phyloP scores from a whole-genome alignment of 2,888 invertebrate genomes.

The Adineta ricciae region DNA sequence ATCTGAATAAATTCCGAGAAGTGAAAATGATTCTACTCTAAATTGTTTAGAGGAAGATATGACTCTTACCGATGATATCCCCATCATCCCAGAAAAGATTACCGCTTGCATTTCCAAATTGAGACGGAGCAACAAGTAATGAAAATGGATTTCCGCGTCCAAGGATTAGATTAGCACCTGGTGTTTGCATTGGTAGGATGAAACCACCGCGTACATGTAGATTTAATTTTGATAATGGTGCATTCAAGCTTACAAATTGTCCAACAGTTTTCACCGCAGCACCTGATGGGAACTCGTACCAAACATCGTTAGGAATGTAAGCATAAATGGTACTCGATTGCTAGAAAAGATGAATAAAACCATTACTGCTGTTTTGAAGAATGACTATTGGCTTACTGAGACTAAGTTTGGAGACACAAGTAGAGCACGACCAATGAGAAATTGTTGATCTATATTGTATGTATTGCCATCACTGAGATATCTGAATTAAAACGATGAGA shows the following conservation, averaged over 20 bases:
- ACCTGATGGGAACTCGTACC: constrained; percentile 35
- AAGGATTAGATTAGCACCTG: constrained; percentile 23
- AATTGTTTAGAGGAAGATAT: too few species aligned
- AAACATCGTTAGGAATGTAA: constrained; percentile 40
- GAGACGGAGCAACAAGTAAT: constrained; percentile 59
- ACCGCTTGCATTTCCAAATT: constrained; percentile 55
- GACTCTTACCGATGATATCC: constrained; percentile 54
- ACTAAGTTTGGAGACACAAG: constrained; percentile 26
- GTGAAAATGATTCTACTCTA: neutral
- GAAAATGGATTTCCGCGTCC: constrained; percentile 54
- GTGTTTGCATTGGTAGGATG: constrained; percentile 39
- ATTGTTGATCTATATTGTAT: constrained; percentile 26
- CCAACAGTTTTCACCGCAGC: neutral
- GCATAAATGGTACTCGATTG: constrained; percentile 45
- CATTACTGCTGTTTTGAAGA: too few species aligned
- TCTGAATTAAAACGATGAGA: neutral
- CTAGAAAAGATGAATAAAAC: constrained; percentile 35
- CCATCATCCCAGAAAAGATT: constrained; percentile 74
- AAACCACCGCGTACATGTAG: constrained; percentile 43
- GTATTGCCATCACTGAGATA: constrained; percentile 22
- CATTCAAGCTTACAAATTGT: neutral
- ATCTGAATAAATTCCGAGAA: neutral
- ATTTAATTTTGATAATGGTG: constrained; percentile 36
- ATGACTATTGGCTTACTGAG: neutral
- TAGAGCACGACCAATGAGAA: constrained; percentile 29